Evolutionary conservation across 2,888 invertebrate species (phyloP).

Genomic region (Tortricodes alternella): DNA sequence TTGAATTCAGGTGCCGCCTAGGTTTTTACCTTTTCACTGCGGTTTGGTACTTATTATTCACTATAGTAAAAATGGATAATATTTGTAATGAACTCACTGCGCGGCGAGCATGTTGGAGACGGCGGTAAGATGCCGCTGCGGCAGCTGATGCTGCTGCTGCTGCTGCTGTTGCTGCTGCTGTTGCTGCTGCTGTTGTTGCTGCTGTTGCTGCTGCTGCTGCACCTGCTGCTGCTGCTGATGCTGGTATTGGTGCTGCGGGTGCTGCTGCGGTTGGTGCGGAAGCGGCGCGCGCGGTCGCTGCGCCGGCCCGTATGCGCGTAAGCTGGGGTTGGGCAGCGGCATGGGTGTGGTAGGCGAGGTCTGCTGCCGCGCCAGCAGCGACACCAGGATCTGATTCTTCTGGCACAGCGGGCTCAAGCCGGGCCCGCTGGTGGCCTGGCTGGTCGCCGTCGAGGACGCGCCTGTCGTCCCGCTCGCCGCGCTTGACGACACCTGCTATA

Average conservation of each 20-base stretch:
- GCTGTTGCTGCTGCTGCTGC: slow-evolving; percentile 39
- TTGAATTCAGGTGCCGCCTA: no score
- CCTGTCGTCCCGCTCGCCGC: slow-evolving; percentile 79
- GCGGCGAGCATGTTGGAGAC: slow-evolving; percentile 58
- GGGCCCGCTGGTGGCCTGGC: slow-evolving; percentile 56
- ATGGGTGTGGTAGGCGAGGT: slow-evolving; percentile 86
- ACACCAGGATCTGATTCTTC: slow-evolving; percentile 93
- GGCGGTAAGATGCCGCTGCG: slow-evolving; percentile 46
- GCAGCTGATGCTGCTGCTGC: not conserved
- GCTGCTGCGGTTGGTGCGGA: slow-evolving; percentile 45
- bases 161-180: slow-evolving; percentile 36
- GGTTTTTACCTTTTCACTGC: no score
- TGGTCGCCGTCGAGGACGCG: slow-evolving; percentile 62
- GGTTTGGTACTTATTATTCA: no score
- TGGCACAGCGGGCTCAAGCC: slow-evolving; percentile 88
- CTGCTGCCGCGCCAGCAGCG: slow-evolving; percentile 89
- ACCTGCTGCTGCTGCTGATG: slow-evolving; percentile 28
- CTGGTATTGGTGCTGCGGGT: not conserved
- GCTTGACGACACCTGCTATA: slow-evolving; percentile 80
- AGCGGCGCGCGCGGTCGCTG: slow-evolving; percentile 50
- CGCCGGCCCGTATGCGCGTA: slow-evolving; percentile 56
- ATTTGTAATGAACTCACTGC: slow-evolving; percentile 37
- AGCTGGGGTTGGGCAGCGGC: slow-evolving; percentile 87
- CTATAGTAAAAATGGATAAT: no score
- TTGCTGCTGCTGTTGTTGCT: slow-evolving; percentile 50